A percentile compares a stretch with the other conserved stretches of the same genome.
Evolutionary conservation across 2,888 invertebrate genomes (phyloP).

Genomic region (Stenodema calcarata): DNA sequence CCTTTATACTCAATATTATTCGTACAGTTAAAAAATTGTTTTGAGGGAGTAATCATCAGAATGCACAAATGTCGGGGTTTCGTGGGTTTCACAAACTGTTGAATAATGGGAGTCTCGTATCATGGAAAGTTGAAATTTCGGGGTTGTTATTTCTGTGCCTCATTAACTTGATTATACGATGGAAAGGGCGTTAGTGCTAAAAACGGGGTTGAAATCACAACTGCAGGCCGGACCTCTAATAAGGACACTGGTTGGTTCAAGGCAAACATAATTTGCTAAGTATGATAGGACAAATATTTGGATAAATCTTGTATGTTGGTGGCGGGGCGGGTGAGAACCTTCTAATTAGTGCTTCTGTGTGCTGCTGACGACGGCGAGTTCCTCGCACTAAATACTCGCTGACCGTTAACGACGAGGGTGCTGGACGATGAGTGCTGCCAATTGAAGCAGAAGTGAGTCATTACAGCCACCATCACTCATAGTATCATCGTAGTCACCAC

Average conservation of each 20-base stretch:
- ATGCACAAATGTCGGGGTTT: no score
- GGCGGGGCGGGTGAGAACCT: not conserved
- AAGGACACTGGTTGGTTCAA: not conserved
- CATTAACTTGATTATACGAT: not conserved
- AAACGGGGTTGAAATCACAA: not conserved
- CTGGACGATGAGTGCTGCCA: no score
- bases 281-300: conserved; percentile 27
- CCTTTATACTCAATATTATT: no score
- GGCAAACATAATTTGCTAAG: conserved; percentile 24
- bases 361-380: not conserved
- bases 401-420: no score
- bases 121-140: not conserved
- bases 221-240: not conserved
- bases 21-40: no score
- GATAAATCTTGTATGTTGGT: not conserved
- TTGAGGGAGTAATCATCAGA: no score
- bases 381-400: not conserved
- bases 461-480: no score
- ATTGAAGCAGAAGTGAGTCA: no score
- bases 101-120: not conserved
- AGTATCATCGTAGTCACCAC: no score
- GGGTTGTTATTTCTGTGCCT: not conserved
- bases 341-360: not conserved
- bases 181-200: not conserved
- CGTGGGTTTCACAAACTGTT: no score